Evolutionary conservation across 2,888 invertebrate species (phyloP).

Genomic region (Xestia xanthographa): DNA sequence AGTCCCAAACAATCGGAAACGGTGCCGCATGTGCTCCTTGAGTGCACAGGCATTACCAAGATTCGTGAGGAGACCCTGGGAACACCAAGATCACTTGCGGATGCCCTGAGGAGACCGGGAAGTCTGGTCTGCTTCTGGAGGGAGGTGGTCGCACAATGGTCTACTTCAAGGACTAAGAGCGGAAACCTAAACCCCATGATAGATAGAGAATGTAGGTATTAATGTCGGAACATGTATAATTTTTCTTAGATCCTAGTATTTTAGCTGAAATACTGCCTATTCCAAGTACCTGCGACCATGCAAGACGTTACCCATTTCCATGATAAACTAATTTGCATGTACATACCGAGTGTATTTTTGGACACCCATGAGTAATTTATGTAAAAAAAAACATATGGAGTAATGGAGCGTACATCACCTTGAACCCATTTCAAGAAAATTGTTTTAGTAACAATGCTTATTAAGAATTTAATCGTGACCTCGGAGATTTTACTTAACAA

Average conservation of each 20-base stretch:
- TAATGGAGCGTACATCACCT: slow-evolving; percentile 1
- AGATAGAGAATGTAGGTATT: no score
- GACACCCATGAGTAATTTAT: slow-evolving; percentile 1
- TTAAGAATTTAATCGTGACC: background rate
- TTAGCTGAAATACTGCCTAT: background rate
- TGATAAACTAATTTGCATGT: slow-evolving; percentile 11
- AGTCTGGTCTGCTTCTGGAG: no score
- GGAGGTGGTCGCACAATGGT: no score
- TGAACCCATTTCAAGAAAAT: background rate
- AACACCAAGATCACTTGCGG: no score
- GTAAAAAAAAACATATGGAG: background rate
- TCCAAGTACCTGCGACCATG: background rate
- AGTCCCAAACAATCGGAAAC: no score
- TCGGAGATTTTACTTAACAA: background rate
- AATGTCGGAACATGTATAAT: no score
- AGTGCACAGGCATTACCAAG: no score
- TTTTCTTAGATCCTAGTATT: background rate
- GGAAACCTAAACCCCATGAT: no score
- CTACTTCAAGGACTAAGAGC: no score
- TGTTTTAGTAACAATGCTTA: background rate
- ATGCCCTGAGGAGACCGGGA: no score
- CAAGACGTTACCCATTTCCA: background rate
- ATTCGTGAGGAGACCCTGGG: no score
- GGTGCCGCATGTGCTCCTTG: no score
- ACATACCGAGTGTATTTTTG: slow-evolving; percentile 4